Evolutionary conservation across 2,113 vertebrate species (phyloP).

Genomic region (Synchiropus splendidus): DNA sequence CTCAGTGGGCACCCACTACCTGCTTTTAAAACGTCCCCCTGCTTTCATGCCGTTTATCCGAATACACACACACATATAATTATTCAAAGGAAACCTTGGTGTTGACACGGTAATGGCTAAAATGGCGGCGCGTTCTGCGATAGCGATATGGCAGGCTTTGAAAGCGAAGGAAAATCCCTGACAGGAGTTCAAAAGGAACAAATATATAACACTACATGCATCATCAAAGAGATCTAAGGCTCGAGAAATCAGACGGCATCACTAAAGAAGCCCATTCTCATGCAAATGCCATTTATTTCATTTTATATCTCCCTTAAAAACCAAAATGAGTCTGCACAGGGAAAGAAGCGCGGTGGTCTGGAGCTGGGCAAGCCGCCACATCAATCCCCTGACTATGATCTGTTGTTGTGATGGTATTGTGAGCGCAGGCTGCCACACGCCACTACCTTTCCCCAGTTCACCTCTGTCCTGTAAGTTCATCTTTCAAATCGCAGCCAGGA

Average conservation of each 20-base stretch:
- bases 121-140: slow-evolving; percentile 17
- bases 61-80: slow-evolving; percentile 12
- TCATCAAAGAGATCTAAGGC: slow-evolving; percentile 49
- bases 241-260: slow-evolving; percentile 50
- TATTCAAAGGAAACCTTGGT: slow-evolving; percentile 5
- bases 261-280: slow-evolving; percentile 64
- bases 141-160: slow-evolving; percentile 21
- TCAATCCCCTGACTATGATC: slow-evolving; percentile 17
- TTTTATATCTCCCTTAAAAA: slow-evolving; percentile 59
- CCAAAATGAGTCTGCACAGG: slow-evolving; percentile 49
- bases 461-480: slow-evolving; percentile 25
- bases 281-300: slow-evolving; percentile 63
- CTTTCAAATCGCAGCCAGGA: slow-evolving; percentile 29
- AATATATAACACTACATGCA: slow-evolving; percentile 39
- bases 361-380: slow-evolving; percentile 52
- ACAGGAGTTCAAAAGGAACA: slow-evolving; percentile 51
- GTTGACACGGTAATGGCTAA: slow-evolving; percentile 16
- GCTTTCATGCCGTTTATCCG: slow-evolving; percentile 3
- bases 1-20: slow-evolving; percentile 30
- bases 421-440: neutral
- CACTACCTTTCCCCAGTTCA: slow-evolving; percentile 38
- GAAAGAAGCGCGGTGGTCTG: slow-evolving; percentile 52
- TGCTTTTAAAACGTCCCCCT: slow-evolving; percentile 19
- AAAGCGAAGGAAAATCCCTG: slow-evolving; percentile 33
- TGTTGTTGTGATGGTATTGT: neutral